Base-by-base conservation (phyloP, 2,113 vertebrate genomes). In the Engystomops pustulosus region DNA sequence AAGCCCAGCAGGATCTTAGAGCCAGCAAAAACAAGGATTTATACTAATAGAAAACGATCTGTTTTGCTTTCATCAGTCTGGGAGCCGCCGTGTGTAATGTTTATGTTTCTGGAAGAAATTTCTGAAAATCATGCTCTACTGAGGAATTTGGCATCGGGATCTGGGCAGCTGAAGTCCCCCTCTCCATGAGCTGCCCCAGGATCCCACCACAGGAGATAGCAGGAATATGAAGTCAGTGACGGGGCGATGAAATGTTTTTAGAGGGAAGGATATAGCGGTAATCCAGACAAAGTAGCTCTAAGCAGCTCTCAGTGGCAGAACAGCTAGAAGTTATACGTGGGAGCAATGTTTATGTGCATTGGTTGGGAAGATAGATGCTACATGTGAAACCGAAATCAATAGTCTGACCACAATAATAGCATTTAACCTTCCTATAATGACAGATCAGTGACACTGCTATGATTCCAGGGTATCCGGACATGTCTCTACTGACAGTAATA, bases 1-100 rank as follows among this genome's bases (percentile, higher is more conserved):
- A 85, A 85, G 65, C 74, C 25, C 74, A 70, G 83, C 83, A 78
- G 83, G 83, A 65, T 32, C 49, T 68, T 15, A 11, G 36, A 70
- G 83, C 83, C 83, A 85, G 83, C 47, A 79, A 85, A 85, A 79
- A 85, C 83, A 85, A 70, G 49, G 62, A 70, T 85, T 85, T 85
- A 74, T 58, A 70, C 83, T 70, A 85, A 85, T 45, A 85, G 75
- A 84, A 84, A 84, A 38, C 9, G 83, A 84, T 84, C 83, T 84
- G 83, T 79, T 84, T 84, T 55, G 75, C 83, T 84, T 84, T 79
- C 83, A 85, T 85, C 83, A 70, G 49, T 41, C 47, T 69, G 47
- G 44, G 75, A 70, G 83, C 17, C 75, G 65, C 74, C 70, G 83
- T 17, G 20, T 70, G 83, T 85, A 85, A 85, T 85, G 75, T 85